A percentile compares a stretch with the other conserved stretches of the same genome.
phyloP scores from a whole-genome alignment of 2,797 vertebrate species.

The Pangasius krempfi region DNA sequence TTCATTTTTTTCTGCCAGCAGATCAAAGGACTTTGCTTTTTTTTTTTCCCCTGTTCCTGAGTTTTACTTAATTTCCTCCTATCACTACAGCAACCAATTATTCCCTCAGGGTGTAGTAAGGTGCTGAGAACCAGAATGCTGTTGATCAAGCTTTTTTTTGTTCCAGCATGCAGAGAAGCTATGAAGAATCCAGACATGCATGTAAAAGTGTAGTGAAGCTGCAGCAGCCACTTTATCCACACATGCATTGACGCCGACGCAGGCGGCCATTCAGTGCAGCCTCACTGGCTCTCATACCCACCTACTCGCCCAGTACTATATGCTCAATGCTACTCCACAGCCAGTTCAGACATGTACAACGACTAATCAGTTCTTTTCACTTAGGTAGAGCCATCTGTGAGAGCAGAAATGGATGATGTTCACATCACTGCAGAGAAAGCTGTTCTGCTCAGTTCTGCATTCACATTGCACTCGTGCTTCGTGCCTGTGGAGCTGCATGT shows the following conservation, averaged over 20 bases:
- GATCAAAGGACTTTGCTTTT: background rate
- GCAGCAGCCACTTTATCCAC: constrained; percentile 18
- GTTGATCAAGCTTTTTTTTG: constrained; percentile 4
- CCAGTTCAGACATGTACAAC: constrained; percentile 19
- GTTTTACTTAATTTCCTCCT: background rate
- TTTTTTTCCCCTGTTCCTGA: background rate
- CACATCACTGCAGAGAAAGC: constrained; percentile 27
- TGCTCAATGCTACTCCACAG: constrained; percentile 24
- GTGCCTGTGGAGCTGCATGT: constrained; percentile 11
- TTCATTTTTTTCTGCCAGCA: background rate
- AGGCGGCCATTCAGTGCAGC: constrained; percentile 48
- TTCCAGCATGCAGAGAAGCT: constrained; percentile 1
- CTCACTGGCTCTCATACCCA: constrained; percentile 42
- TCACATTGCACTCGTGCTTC: background rate
- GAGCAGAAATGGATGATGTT: background rate
- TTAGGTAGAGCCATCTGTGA: background rate
- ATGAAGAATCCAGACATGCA: constrained; percentile 1
- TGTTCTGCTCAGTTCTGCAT: constrained; percentile 18
- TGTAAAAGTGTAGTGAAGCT: constrained; percentile 29
- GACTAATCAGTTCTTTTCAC: constrained; percentile 23
- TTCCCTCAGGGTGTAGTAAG: constrained; percentile 23
- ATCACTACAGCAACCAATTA: constrained; percentile 26
- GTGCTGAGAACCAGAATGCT: constrained; percentile 8
- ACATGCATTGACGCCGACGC: constrained; percentile 53
- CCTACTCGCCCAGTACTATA: constrained; percentile 48